phyloP scores from a whole-genome alignment of 2,888 invertebrate genomes.

The Malthinus seriepunctatus region DNA sequence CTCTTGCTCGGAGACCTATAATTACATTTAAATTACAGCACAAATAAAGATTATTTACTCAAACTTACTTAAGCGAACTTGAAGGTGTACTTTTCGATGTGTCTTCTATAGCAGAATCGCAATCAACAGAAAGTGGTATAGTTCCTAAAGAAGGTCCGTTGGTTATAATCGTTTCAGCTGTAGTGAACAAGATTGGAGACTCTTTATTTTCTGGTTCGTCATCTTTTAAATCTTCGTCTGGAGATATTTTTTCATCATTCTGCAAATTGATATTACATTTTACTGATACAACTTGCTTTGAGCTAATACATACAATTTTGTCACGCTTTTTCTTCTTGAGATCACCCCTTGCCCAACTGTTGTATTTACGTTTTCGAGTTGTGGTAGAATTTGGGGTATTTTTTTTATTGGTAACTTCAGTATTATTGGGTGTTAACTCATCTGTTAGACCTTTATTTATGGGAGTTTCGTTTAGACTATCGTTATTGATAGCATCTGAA shows the following conservation, averaged over 20 bases:
- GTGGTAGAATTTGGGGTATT: too few relatives aligned
- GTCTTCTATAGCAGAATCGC: slow-evolving; percentile 42
- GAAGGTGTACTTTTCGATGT: slow-evolving; percentile 8
- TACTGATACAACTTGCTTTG: too few relatives aligned
- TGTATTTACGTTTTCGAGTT: too few relatives aligned
- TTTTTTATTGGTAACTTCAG: too few relatives aligned
- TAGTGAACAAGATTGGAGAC: not conserved
- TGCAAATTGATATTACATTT: not conserved
- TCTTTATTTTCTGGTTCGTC: not conserved
- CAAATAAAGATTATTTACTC: slow-evolving; percentile 5
- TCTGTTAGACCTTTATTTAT: too few relatives aligned
- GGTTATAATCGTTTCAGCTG: too few relatives aligned
- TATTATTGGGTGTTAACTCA: too few relatives aligned
- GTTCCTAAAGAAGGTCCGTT: slow-evolving; percentile 14
- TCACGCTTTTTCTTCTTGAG: too few relatives aligned
- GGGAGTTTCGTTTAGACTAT: too few relatives aligned
- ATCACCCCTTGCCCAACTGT: too few relatives aligned
- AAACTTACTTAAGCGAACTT: slow-evolving; percentile 40
- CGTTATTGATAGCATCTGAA: too few relatives aligned
- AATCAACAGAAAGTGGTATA: slow-evolving; percentile 45
- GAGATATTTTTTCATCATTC: slow-evolving; percentile 2
- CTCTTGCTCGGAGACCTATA: slow-evolving; percentile 30
- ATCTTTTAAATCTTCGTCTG: slow-evolving; percentile 45
- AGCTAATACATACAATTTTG: too few relatives aligned
- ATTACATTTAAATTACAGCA: slow-evolving; percentile 8